phyloP scores from a whole-genome alignment of 2,888 invertebrate species.

The Ichneumon xanthorius region DNA sequence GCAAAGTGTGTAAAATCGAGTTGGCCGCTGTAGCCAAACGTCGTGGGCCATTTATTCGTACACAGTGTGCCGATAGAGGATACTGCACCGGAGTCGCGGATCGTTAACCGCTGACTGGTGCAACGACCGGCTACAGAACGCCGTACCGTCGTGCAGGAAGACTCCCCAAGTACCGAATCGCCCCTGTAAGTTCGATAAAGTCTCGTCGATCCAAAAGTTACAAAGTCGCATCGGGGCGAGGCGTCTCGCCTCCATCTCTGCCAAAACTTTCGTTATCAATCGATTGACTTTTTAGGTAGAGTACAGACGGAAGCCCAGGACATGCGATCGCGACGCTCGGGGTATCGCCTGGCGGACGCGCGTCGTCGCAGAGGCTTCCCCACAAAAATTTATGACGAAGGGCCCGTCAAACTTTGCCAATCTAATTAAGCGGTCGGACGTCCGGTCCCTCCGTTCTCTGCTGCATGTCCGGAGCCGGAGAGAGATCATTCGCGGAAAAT shows the following conservation, averaged over 20 bases:
- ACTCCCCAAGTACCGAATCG: constrained; percentile 6
- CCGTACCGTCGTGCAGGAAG: neutral
- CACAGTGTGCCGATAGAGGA: neutral
- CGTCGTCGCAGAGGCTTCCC: constrained; percentile 17
- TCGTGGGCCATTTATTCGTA: constrained; percentile 1
- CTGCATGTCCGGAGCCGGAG: constrained; percentile 18
- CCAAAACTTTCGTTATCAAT: constrained; percentile 69
- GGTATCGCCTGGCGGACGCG: constrained; percentile 11
- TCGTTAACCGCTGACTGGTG: constrained; percentile 58
- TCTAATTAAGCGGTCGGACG: constrained; percentile 48
- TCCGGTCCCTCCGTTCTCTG: neutral
- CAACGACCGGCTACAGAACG: constrained; percentile 50
- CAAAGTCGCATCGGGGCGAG: constrained; percentile 47
- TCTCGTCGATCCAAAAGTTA: constrained; percentile 58
- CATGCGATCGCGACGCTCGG: constrained; percentile 43
- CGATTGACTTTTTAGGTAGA: constrained; percentile 52
- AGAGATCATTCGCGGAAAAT: constrained; percentile 20
- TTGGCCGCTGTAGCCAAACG: constrained; percentile 5
- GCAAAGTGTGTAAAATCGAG: neutral
- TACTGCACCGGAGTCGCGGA: constrained; percentile 35
- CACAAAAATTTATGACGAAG: constrained; percentile 44
- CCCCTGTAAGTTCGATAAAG: constrained; percentile 42
- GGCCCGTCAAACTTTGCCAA: constrained; percentile 13
- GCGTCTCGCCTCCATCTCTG: constrained; percentile 37
- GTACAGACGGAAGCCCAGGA: constrained; percentile 37